Evolutionary conservation across 2,888 invertebrate species (phyloP).

Genomic region (Idaea biselata): DNA sequence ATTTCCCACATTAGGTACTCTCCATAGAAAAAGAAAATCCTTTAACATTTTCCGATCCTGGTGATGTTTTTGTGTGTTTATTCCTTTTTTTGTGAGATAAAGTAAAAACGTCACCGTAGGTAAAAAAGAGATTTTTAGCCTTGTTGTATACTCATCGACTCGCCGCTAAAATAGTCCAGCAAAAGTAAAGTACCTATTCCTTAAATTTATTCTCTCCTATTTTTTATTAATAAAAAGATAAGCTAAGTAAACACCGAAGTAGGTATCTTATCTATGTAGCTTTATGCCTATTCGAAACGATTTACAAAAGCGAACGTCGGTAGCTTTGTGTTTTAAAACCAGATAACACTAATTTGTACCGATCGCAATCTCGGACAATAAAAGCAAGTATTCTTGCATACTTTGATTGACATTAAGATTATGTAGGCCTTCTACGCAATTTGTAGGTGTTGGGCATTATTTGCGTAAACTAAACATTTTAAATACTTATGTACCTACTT

Average conservation of each 20-base stretch:
- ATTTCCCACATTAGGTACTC: too few relatives aligned
- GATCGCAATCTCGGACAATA: background rate
- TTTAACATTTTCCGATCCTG: too few relatives aligned
- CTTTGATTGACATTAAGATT: constrained; percentile 1
- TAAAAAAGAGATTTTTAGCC: too few relatives aligned
- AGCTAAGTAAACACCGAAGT: background rate
- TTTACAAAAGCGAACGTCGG: background rate
- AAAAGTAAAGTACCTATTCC: too few relatives aligned
- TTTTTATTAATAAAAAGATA: too few relatives aligned
- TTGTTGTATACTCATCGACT: too few relatives aligned
- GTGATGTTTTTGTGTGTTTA: too few relatives aligned
- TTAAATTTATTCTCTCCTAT: too few relatives aligned
- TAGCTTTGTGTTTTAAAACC: background rate
- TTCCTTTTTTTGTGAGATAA: too few relatives aligned
- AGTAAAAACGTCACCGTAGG: too few relatives aligned
- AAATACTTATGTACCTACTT: background rate
- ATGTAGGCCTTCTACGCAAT: background rate
- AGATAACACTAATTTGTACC: background rate
- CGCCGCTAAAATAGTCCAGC: too few relatives aligned
- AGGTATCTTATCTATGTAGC: background rate
- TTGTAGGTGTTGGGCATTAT: background rate
- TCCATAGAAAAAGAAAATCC: too few relatives aligned
- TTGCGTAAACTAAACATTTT: constrained; percentile 1
- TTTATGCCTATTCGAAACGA: background rate
- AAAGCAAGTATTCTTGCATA: background rate